A percentile compares a stretch with the other conserved stretches of the same genome.
These are phyloP conservation scores for Sinonovacula constricta DNA, from an alignment of 1,140 invertebrate genomes.

Conservation along the genomic window DNA sequence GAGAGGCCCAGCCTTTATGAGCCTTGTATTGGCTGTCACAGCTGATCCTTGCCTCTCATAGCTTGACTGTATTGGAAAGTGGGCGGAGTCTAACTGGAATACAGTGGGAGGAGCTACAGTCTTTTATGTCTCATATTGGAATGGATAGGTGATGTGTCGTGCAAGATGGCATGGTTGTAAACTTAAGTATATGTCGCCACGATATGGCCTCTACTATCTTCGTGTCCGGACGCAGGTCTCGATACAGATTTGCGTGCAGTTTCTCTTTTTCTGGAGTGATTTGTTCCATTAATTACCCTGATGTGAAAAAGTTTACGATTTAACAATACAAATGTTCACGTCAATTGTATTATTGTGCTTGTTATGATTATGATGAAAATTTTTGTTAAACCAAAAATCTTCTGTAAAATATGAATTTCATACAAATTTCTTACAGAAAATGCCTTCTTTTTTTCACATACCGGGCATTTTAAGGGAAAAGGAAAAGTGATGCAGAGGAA, in stretches of 20 bases:
- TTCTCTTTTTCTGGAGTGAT: slow-evolving; percentile 41
- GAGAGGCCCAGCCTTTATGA: no score
- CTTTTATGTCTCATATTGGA: slow-evolving; percentile 40
- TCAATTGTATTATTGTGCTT: no score
- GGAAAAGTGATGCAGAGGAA: no score
- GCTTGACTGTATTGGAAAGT: slow-evolving; percentile 10
- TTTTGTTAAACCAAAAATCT: no score
- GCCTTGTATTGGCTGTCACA: no score
- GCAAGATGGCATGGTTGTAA: slow-evolving; percentile 31
- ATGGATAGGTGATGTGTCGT: slow-evolving; percentile 48
- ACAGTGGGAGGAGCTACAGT: slow-evolving; percentile 21
- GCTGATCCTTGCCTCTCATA: no score
- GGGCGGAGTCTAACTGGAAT: slow-evolving; percentile 22
- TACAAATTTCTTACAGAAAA: no score
- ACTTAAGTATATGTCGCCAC: slow-evolving; percentile 52
- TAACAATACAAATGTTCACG: slow-evolving; percentile 46
- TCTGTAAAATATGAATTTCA: no score
- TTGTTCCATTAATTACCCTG: slow-evolving; percentile 50
- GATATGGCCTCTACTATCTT: slow-evolving; percentile 38
- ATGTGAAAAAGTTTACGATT: slow-evolving; percentile 51
- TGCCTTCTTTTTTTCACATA: no score
- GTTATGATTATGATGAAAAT: no score
- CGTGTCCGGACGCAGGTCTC: slow-evolving; percentile 34
- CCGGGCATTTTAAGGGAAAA: no score
- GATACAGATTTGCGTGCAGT: slow-evolving; percentile 49